A percentile compares a stretch with the other conserved stretches of the same genome.
Evolutionary conservation across 2,113 vertebrate species (phyloP).

Genomic region (Cryptomyrus ogoouensis): DNA sequence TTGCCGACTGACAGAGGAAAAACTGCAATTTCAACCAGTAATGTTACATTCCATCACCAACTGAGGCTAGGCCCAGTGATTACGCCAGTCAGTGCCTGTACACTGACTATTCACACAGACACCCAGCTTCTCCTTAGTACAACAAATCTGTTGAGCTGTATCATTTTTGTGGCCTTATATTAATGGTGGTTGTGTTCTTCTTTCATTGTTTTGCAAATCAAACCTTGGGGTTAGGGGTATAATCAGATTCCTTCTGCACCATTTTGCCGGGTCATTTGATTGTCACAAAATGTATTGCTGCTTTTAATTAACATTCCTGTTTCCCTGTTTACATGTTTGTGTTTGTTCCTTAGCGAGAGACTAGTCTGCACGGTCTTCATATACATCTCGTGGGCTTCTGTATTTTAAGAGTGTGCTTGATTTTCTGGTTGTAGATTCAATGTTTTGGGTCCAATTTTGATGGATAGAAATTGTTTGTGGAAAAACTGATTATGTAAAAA

Average conservation of each 20-base stretch:
- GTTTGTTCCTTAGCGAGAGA: slow-evolving; percentile 13
- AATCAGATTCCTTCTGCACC: background rate
- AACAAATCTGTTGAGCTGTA: slow-evolving; percentile 43
- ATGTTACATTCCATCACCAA: background rate
- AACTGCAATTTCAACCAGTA: background rate
- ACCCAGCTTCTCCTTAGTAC: slow-evolving; percentile 35
- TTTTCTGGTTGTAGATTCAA: slow-evolving; percentile 19
- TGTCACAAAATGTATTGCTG: background rate
- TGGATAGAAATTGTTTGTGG: slow-evolving; percentile 24
- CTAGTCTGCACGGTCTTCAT: slow-evolving; percentile 11
- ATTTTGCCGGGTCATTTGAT: slow-evolving; percentile 8
- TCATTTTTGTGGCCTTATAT: slow-evolving; percentile 53
- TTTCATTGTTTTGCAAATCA: slow-evolving; percentile 39
- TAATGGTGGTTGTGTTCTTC: slow-evolving; percentile 36
- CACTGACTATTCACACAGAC: background rate
- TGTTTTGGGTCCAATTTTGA: slow-evolving; percentile 21
- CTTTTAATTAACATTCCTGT: slow-evolving; percentile 21
- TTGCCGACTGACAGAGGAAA: slow-evolving; percentile 3
- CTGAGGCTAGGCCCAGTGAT: background rate
- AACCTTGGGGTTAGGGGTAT: slow-evolving; percentile 22
- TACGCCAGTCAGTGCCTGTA: background rate
- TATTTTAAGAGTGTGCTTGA: slow-evolving; percentile 23
- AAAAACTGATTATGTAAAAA: background rate
- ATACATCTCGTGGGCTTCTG: slow-evolving; percentile 12
- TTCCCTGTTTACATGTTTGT: slow-evolving; percentile 15